phyloP scores from a whole-genome alignment of 2,113 vertebrate genomes.

The Percopsis transmontana region DNA sequence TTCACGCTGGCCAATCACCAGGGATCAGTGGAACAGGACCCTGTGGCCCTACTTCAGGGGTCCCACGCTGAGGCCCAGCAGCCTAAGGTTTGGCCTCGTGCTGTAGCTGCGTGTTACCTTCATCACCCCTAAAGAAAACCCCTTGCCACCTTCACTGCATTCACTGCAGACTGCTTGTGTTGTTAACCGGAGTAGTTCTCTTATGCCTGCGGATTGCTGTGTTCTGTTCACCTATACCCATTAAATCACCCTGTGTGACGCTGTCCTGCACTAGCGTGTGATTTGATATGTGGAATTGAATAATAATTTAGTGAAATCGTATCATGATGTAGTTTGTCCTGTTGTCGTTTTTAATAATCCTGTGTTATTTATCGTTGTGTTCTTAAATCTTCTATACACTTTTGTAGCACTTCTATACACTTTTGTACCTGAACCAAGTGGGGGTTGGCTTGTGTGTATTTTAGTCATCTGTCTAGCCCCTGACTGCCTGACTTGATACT shows the following conservation, averaged over 20 bases:
- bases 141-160: conserved; percentile 2
- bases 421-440: too few species aligned
- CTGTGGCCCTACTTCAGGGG: conserved; percentile 73
- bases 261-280: neutral
- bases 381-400: too few species aligned
- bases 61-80: conserved; percentile 71
- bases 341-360: too few species aligned
- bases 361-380: too few species aligned
- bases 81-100: conserved; percentile 79
- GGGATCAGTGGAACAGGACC: conserved; percentile 81
- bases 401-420: too few species aligned
- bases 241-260: neutral
- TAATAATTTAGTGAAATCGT: too few species aligned
- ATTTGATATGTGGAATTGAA: neutral
- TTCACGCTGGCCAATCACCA: conserved; percentile 66
- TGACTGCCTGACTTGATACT: neutral
- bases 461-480: too few species aligned
- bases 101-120: conserved; percentile 43
- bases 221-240: conserved; percentile 24
- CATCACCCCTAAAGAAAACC: conserved; percentile 12
- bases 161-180: conserved; percentile 29
- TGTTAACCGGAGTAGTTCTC: conserved; percentile 17
- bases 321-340: too few species aligned
- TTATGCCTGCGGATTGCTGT: conserved; percentile 40
- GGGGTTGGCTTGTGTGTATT: too few species aligned